phyloP scores from a whole-genome alignment of 2,888 invertebrate genomes.

The Trachelus stipa region DNA sequence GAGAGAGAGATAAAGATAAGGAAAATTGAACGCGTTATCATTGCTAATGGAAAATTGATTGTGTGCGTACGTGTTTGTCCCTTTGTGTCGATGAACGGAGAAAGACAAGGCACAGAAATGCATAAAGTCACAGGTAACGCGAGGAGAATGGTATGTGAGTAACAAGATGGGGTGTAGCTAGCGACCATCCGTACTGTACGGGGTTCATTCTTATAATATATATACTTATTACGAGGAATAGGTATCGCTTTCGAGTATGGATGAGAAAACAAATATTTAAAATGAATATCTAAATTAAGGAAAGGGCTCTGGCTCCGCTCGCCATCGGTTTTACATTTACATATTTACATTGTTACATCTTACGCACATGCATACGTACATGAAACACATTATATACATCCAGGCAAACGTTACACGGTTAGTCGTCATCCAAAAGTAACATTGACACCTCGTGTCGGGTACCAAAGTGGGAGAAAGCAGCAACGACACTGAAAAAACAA shows the following conservation, averaged over 20 bases:
- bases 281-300: neutral
- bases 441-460: neutral
- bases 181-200: neutral
- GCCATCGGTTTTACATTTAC: neutral
- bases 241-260: neutral
- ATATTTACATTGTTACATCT: neutral
- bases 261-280: neutral
- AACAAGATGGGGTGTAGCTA: neutral
- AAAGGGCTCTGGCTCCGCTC: neutral
- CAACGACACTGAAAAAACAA: neutral
- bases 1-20: neutral
- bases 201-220: neutral
- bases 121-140: neutral
- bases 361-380: neutral
- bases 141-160: neutral
- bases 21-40: neutral
- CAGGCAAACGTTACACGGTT: neutral
- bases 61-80: neutral
- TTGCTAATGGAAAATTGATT: neutral
- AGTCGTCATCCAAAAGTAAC: neutral
- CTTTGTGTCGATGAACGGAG: neutral
- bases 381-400: neutral
- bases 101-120: neutral
- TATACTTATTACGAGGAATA: neutral
- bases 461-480: neutral